These are phyloP conservation scores for Drosophila rufa DNA, from an alignment of 1,140 invertebrate species.

Conservation along the genomic window DNA sequence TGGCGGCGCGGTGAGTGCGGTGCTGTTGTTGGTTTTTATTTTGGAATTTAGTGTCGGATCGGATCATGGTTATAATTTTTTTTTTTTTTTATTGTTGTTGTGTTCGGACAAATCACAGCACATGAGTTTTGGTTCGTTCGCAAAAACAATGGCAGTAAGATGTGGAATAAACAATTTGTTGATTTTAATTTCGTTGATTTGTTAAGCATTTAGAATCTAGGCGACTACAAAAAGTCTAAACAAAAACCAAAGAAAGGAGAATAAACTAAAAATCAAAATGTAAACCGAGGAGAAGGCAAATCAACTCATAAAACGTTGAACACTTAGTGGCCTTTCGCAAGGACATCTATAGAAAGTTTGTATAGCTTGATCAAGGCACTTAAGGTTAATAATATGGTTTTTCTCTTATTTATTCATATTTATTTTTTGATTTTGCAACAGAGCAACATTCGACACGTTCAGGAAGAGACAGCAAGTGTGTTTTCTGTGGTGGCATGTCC, in stretches of 20 bases:
- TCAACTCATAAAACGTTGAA: conserved; percentile 46
- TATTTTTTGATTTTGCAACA: conserved; percentile 44
- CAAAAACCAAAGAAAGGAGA: conserved; percentile 40
- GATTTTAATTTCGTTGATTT: conserved; percentile 70
- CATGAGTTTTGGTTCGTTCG: conserved; percentile 54
- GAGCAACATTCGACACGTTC: conserved; percentile 70
- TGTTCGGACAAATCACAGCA: conserved; percentile 60
- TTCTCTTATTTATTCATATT: conserved; percentile 8
- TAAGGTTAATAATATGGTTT: conserved; percentile 1
- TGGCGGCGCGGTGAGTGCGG: conserved; percentile 97
- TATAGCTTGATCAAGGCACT: conserved; percentile 29
- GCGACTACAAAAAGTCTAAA: conserved; percentile 62
- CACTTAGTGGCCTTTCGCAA: conserved; percentile 34
- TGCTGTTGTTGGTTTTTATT: conserved; percentile 87
- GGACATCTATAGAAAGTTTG: conserved; percentile 34
- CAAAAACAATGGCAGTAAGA: conserved; percentile 71
- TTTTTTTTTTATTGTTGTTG: conserved; percentile 6
- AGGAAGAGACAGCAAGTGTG: conserved; percentile 63
- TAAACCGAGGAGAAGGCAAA: conserved; percentile 4
- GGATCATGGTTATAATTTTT: conserved; percentile 27
- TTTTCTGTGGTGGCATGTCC: conserved; percentile 11
- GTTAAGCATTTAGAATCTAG: conserved; percentile 58
- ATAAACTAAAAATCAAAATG: conserved; percentile 24
- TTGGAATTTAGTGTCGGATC: conserved; percentile 38
- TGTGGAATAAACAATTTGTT: conserved; percentile 68